Evolutionary conservation across 2,797 vertebrate species (phyloP).

Genomic region (Diplodus sargus): DNA sequence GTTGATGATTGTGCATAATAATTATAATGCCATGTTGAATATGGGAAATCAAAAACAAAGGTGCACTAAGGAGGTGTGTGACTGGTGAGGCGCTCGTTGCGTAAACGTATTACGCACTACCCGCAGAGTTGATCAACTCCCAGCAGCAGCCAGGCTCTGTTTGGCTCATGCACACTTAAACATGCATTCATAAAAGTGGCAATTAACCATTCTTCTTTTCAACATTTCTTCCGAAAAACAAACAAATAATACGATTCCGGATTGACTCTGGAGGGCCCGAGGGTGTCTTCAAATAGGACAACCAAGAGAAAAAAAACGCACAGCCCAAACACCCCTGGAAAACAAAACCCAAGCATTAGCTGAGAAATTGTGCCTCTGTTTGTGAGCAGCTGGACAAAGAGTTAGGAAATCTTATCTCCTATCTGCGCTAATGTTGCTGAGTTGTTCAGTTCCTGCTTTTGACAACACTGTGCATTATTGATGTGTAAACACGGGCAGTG

Average conservation of each 20-base stretch:
- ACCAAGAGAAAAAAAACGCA: not conserved
- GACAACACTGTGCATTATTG: slow-evolving; percentile 56
- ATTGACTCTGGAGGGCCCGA: not conserved
- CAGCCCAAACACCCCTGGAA: not conserved
- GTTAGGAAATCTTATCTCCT: slow-evolving; percentile 45
- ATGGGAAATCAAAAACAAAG: not conserved
- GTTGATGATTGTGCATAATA: not conserved
- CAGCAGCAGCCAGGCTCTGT: not conserved
- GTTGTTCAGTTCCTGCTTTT: slow-evolving; percentile 44
- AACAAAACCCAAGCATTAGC: not conserved
- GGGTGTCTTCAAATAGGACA: not conserved
- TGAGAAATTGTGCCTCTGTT: slow-evolving; percentile 22
- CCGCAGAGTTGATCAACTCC: not conserved
- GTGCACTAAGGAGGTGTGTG: not conserved
- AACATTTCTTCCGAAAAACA: not conserved
- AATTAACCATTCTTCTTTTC: not conserved
- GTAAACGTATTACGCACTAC: not conserved
- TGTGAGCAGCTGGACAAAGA: slow-evolving; percentile 4
- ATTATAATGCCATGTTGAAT: not conserved
- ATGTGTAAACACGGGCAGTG: slow-evolving; percentile 68
- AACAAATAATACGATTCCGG: not conserved
- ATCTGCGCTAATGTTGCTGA: slow-evolving; percentile 51
- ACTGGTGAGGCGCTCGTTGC: not conserved
- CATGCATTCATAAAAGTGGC: not conserved
- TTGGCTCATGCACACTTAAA: not conserved